A percentile compares a stretch with the other conserved stretches of the same genome.
Conservation (phyloP, 2,888 invertebrate species). For the Nemotelus nigrinus region DNA sequence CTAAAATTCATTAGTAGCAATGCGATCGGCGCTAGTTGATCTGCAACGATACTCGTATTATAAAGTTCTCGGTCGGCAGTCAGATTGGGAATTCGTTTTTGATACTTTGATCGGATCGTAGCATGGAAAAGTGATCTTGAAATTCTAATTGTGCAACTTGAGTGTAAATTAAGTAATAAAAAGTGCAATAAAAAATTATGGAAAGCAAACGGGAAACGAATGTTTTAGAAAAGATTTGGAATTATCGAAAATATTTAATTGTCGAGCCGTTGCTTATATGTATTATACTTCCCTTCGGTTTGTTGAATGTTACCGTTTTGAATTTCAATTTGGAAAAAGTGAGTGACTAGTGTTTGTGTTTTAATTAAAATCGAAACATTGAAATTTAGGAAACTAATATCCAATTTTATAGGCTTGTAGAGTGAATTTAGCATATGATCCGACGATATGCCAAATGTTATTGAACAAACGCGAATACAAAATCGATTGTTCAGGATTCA, state of each 20-base stretch:
- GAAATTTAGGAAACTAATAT: neutral
- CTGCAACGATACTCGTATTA: too few relatives aligned
- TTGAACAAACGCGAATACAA: constrained; percentile 23
- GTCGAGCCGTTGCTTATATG: constrained; percentile 40
- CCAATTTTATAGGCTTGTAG: constrained; percentile 32
- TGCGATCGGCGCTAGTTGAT: too few relatives aligned
- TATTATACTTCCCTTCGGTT: constrained; percentile 33
- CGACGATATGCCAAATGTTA: constrained; percentile 14
- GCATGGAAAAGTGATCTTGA: too few relatives aligned
- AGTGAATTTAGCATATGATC: constrained; percentile 34
- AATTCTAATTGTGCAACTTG: too few relatives aligned
- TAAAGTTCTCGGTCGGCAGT: too few relatives aligned
- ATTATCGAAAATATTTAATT: constrained; percentile 37
- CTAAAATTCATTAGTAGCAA: neutral
- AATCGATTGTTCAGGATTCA: constrained; percentile 25
- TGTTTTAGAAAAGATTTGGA: constrained; percentile 31
- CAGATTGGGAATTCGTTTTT: too few relatives aligned
- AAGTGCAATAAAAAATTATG: neutral
- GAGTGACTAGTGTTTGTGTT: neutral
- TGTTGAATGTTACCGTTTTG: constrained; percentile 28
- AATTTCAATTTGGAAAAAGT: constrained; percentile 45
- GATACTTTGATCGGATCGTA: too few relatives aligned
- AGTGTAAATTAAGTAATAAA: too few relatives aligned
- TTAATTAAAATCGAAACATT: neutral
- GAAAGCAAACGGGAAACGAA: neutral